Conservation (phyloP, 2,113 vertebrate species). For the Poecile atricapillus region DNA sequence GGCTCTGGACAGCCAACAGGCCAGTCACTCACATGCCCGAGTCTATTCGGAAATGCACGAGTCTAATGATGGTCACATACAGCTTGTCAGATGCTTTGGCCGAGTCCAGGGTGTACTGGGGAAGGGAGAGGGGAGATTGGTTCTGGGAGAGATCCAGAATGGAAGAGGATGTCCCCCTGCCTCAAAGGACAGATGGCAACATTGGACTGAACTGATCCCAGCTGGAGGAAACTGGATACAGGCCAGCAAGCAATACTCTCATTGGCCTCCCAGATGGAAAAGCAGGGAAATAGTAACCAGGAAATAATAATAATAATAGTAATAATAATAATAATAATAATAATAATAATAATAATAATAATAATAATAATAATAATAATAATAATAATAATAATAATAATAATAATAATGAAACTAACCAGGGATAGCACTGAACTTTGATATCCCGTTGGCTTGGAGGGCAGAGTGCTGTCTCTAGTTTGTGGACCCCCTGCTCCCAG, state of each 20-base stretch:
- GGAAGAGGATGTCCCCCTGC: slow-evolving; percentile 7
- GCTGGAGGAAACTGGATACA: slow-evolving; percentile 45
- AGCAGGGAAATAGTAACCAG: not conserved
- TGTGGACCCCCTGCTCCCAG: not conserved
- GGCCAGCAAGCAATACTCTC: slow-evolving; percentile 50
- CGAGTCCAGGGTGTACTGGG: accelerated
- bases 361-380: not conserved
- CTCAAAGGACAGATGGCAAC: slow-evolving; percentile 57
- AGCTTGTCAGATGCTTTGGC: not conserved
- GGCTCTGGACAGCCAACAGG: not conserved
- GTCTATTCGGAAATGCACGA: accelerated
- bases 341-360: not conserved
- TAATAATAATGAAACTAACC: not conserved
- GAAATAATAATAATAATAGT: not conserved
- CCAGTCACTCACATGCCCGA: accelerated
- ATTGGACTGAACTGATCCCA: slow-evolving; percentile 42
- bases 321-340: not conserved
- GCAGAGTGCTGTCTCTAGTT: not conserved
- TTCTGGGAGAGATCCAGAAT: not conserved
- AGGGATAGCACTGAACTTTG: not conserved
- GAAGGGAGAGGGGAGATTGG: not conserved
- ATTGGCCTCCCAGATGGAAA: slow-evolving; percentile 58
- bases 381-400: not conserved
- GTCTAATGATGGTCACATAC: not conserved
- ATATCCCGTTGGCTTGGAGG: not conserved